phyloP scores from a whole-genome alignment of 2,113 vertebrate species.

The Sylvilagus bachmani region DNA sequence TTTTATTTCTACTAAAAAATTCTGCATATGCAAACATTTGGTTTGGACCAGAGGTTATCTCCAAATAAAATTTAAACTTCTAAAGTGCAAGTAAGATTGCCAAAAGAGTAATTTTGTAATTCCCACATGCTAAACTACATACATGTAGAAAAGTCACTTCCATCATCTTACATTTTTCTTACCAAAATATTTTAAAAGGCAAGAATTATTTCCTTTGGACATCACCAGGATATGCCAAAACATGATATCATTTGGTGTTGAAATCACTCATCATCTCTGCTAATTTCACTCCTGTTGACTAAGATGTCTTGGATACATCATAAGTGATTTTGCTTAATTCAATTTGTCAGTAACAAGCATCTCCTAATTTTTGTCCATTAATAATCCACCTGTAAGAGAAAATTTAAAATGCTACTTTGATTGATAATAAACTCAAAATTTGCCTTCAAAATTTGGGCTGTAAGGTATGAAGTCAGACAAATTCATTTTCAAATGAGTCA shows the following conservation, averaged over 20 bases:
- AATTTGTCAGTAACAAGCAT: not conserved
- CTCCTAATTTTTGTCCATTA: not conserved
- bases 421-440: not conserved
- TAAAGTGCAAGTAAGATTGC: not conserved
- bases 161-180: slow-evolving; percentile 37
- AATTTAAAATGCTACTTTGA: not conserved
- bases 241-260: slow-evolving; percentile 57
- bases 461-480: not conserved
- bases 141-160: not conserved
- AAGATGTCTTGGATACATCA: slow-evolving; percentile 34
- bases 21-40: not conserved
- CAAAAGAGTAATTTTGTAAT: not conserved
- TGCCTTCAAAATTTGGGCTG: not conserved
- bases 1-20: slow-evolving; percentile 23
- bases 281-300: slow-evolving; percentile 55
- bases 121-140: not conserved
- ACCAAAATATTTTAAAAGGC: slow-evolving; percentile 59
- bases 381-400: not conserved
- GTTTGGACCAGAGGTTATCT: not conserved
- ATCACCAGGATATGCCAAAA: slow-evolving; percentile 28
- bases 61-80: slow-evolving; percentile 1
- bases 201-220: slow-evolving; percentile 12
- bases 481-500: not conserved
- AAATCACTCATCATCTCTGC: slow-evolving; percentile 19
- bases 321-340: slow-evolving; percentile 59